Evolutionary conservation across 1,140 invertebrate genomes (phyloP), one percentile per base, ranked within the genome.

Genomic region (Ruditapes philippinarum): DNA sequence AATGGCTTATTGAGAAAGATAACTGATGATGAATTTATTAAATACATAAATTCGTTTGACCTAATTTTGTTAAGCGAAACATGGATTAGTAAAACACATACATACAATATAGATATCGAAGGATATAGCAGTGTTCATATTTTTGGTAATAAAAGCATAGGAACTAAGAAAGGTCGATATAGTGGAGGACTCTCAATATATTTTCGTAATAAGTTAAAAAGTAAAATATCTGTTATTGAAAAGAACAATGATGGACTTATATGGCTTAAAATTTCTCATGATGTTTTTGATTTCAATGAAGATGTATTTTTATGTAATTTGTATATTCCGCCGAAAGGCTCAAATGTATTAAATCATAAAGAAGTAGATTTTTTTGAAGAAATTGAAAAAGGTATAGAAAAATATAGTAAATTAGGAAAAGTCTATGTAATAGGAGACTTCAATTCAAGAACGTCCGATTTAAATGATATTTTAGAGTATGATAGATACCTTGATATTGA

Each of bases 181-280:
- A 60, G 49, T n/a, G 78, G 78, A 33, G 78, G 78, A n/a, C 57
- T 80, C 3, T 80, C 78, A 36, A n/a, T 80, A 36, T 80, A 80
- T 57, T 78, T 5, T 51, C 17, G 45, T 38, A 54, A 54, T 25
- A 45, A 40, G 0, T 57, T 11, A 7, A 11, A 38, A 57, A 36
- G 38, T 36, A 28, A 80, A 57, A 36, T 65, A 12, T 33, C 25
- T n/a, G 33, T 65, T 31, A 19, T 65, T 33, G 28, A 65, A 36
- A 65, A 31, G 33, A 65, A 65, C 25, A 31, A 65, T 9, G 25
- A 7, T n/a, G 31, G 12, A 65, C n/a, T n/a, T 65, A 31, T 65
- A 1, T 65, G 60, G 60, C 1, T 65, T 31, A 65, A 65, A 33
- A 31, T 65, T 3, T 19, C 7, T 57, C 33, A 54, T 11, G 22